phyloP scores from a whole-genome alignment of 2,113 vertebrate genomes.

The Cromileptes altivelis region DNA sequence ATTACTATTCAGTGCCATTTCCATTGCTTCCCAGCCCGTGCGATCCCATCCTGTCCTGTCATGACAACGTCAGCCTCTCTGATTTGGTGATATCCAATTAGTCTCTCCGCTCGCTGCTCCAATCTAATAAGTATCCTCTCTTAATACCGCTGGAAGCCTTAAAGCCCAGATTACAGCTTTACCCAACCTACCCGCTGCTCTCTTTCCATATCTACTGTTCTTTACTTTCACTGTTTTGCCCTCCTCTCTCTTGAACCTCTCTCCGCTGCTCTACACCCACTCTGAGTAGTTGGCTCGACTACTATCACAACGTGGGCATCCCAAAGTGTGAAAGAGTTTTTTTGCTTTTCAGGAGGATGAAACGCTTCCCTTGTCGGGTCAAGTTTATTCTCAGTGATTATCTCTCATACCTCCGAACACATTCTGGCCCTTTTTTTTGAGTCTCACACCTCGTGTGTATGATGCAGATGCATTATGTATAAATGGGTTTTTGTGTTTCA shows the following conservation, averaged over 20 bases:
- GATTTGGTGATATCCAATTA: constrained; percentile 79
- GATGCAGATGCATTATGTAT: constrained; percentile 4
- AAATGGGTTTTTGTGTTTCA: constrained; percentile 14
- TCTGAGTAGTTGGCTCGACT: constrained; percentile 17
- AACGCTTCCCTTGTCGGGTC: constrained; percentile 30
- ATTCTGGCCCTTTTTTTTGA: not conserved
- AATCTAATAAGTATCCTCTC: constrained; percentile 65
- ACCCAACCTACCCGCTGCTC: not conserved
- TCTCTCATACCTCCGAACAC: constrained; percentile 5
- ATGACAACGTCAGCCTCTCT: constrained; percentile 51
- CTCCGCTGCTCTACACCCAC: constrained; percentile 1
- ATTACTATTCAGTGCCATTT: constrained; percentile 26
- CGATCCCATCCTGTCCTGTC: constrained; percentile 22
- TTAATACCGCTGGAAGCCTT: constrained; percentile 65
- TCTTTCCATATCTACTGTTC: not conserved
- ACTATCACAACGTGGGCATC: constrained; percentile 20
- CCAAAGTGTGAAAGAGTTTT: constrained; percentile 19
- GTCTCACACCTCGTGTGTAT: not conserved
- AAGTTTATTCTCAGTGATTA: constrained; percentile 23
- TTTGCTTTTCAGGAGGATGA: constrained; percentile 14
- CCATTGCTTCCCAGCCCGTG: constrained; percentile 26
- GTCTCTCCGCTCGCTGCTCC: constrained; percentile 33
- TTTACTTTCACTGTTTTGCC: constrained; percentile 22
- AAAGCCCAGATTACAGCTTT: constrained; percentile 71
- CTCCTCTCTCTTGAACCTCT: constrained; percentile 7